Conservation (phyloP, 2,888 invertebrate genomes). For the Lithophane socia region DNA sequence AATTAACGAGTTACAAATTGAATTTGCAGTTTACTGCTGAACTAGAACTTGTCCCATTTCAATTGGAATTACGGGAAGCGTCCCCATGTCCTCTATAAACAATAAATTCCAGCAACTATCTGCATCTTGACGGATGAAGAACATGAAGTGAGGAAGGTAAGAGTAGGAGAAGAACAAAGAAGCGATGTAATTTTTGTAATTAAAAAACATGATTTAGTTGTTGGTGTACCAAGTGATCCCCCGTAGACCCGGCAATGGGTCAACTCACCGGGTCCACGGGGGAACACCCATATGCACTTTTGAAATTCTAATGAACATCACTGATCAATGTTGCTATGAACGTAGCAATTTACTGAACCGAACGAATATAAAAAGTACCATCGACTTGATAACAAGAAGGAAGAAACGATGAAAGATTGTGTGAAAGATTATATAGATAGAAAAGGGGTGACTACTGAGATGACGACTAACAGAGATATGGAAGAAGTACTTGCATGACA, state of each 20-base stretch:
- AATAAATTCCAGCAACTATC: not conserved
- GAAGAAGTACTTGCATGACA: not conserved
- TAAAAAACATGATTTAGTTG: not conserved
- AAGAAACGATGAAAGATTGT: not conserved
- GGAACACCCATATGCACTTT: too few species aligned
- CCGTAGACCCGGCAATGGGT: too few species aligned
- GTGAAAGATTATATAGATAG: not conserved
- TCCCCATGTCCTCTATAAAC: not conserved
- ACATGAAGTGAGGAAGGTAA: not conserved
- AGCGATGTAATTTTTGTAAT: not conserved
- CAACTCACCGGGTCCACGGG: too few species aligned
- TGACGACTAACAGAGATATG: not conserved
- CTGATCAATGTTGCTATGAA: not conserved
- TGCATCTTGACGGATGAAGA: not conserved
- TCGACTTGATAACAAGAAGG: not conserved
- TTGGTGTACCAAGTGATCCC: not conserved
- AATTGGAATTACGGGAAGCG: slow-evolving; percentile 8
- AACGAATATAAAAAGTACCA: not conserved
- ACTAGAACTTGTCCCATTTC: slow-evolving; percentile 7
- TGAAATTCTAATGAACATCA: not conserved
- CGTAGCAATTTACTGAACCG: not conserved
- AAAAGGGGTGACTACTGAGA: not conserved
- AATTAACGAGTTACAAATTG: slow-evolving; percentile 26
- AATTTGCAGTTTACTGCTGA: slow-evolving; percentile 20
- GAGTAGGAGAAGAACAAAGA: not conserved